Conservation (phyloP, 1,140 invertebrate species). For the Microplitis demolitor region DNA sequence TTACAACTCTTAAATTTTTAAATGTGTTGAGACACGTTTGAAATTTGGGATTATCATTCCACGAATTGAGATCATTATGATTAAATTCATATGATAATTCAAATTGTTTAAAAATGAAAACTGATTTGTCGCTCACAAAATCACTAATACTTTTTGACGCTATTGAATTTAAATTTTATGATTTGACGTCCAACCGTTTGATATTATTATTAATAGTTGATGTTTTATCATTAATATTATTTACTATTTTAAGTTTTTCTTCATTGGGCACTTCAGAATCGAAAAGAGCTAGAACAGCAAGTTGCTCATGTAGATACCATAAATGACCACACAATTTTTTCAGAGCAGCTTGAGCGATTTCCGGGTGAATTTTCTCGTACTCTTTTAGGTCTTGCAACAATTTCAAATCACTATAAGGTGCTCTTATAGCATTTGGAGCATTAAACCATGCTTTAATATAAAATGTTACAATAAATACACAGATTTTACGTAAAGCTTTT, state of each 20-base stretch:
- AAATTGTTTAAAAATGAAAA: constrained; percentile 9
- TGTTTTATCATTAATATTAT: not conserved
- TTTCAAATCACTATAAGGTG: constrained; percentile 1
- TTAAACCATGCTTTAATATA: constrained; percentile 13
- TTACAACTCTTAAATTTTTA: not conserved
- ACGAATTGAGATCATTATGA: not conserved
- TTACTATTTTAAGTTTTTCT: constrained; percentile 27
- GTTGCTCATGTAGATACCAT: constrained; percentile 38
- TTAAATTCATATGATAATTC: not conserved
- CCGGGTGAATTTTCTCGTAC: constrained; percentile 18
- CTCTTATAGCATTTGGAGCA: not conserved
- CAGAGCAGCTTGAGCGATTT: constrained; percentile 20
- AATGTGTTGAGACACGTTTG: not conserved
- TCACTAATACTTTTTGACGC: not conserved
- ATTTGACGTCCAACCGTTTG: not conserved
- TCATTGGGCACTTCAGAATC: constrained; percentile 29
- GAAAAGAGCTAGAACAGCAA: constrained; percentile 35
- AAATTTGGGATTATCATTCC: not conserved
- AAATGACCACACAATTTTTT: constrained; percentile 35
- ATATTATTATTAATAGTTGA: not conserved
- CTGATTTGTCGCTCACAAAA: constrained; percentile 3
- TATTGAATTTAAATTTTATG: not conserved
- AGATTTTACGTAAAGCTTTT: not conserved
- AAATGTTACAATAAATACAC: constrained; percentile 5
- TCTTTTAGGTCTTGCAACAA: not conserved